Percentiles rank a stretch among this genome's conserved stretches.
Conservation (phyloP, 2,113 vertebrate species). For the Eolophus roseicapilla region DNA sequence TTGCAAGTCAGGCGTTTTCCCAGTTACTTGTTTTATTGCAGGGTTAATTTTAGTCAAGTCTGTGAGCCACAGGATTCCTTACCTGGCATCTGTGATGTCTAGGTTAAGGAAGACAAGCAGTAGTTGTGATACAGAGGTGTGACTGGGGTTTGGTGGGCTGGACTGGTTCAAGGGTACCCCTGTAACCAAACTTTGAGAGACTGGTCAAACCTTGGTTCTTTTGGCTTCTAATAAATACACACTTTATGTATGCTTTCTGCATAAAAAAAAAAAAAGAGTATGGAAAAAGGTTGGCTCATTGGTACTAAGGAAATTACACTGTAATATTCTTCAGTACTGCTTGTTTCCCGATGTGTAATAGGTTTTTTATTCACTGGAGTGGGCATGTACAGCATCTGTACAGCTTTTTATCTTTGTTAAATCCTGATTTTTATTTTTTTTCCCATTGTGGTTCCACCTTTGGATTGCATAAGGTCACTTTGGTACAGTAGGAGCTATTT, state of each 20-base stretch:
- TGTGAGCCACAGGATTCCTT: background rate
- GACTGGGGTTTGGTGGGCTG: background rate
- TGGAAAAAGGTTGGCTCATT: background rate
- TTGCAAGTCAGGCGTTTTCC: background rate
- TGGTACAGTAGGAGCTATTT: background rate
- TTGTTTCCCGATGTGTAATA: background rate
- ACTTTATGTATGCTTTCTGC: background rate
- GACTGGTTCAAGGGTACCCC: background rate
- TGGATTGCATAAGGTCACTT: background rate
- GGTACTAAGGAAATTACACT: background rate
- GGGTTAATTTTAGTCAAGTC: background rate
- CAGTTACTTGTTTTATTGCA: background rate
- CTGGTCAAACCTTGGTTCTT: background rate
- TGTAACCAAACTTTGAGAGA: background rate
- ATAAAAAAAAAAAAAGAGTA: background rate
- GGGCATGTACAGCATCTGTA: background rate
- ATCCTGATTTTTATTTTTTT: background rate
- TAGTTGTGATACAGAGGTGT: background rate
- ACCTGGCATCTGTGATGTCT: background rate
- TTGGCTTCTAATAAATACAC: background rate
- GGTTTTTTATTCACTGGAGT: background rate
- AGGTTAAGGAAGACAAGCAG: background rate
- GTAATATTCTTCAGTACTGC: background rate
- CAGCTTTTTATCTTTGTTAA: background rate
- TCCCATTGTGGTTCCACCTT: background rate